A percentile compares a stretch with the other conserved stretches of the same genome.
phyloP scores from a whole-genome alignment of 2,888 invertebrate genomes.

The Escarpia spicata region DNA sequence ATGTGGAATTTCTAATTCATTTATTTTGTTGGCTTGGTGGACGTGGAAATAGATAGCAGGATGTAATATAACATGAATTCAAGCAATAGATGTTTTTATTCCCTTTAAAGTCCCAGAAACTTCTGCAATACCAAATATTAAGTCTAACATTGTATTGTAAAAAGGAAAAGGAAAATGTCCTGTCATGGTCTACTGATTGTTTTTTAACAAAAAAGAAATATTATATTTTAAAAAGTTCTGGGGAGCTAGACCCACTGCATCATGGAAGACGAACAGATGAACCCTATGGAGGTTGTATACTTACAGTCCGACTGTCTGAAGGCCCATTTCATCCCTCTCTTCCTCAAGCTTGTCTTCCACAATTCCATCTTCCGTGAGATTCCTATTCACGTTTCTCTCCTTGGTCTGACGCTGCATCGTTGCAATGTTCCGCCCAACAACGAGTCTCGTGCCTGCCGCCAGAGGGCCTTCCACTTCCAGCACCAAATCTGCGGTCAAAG shows the following conservation, averaged over 20 bases:
- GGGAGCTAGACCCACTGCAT: not conserved
- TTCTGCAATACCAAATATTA: too few species aligned
- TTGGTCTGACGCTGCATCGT: not conserved
- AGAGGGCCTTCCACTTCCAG: constrained; percentile 56
- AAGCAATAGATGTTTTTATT: too few species aligned
- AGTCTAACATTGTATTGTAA: too few species aligned
- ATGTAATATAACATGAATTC: too few species aligned
- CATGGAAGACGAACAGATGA: not conserved
- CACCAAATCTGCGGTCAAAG: constrained; percentile 53
- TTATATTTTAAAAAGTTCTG: not conserved
- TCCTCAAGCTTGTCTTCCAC: not conserved
- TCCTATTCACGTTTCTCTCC: not conserved
- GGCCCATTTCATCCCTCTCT: not conserved
- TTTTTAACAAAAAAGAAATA: too few species aligned
- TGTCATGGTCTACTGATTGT: too few species aligned
- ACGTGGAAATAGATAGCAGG: too few species aligned
- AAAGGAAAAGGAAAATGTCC: too few species aligned
- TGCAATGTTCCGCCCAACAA: constrained; percentile 39
- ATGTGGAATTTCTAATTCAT: too few species aligned
- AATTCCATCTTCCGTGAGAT: not conserved
- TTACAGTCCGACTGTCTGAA: not conserved
- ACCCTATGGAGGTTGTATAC: not conserved
- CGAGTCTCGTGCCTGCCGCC: constrained; percentile 46
- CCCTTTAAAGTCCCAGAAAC: too few species aligned
- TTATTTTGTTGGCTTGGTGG: too few species aligned